These are phyloP conservation scores for Pelecanus crispus DNA, from an alignment of 2,113 vertebrate genomes.

Conservation along the genomic window DNA sequence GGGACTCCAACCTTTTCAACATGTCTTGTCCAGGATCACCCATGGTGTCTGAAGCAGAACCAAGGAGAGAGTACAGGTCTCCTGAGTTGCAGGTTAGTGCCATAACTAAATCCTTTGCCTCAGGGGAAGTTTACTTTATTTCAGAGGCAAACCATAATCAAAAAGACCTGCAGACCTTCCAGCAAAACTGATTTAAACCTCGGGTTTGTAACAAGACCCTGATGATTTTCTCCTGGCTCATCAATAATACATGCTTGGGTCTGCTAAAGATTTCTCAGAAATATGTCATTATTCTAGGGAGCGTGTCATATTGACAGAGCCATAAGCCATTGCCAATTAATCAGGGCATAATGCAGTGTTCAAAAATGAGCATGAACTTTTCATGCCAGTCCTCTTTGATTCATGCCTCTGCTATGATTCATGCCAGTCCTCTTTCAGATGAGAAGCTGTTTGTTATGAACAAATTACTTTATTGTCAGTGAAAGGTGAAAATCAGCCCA, in stretches of 20 bases:
- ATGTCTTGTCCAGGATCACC: neutral
- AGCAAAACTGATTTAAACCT: neutral
- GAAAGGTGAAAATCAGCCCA: neutral
- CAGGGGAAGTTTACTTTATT: neutral
- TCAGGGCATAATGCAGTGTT: neutral
- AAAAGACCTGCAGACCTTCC: neutral
- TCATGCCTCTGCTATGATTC: neutral
- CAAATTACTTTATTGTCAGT: neutral
- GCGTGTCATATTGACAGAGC: neutral
- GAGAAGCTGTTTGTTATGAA: neutral
- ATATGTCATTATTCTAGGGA: conserved; percentile 4
- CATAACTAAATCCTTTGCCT: neutral
- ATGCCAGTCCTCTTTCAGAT: neutral
- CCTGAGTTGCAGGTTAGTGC: neutral
- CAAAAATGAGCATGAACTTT: conserved; percentile 9
- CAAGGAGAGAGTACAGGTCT: neutral
- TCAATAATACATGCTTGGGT: neutral
- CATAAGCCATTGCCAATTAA: conserved; percentile 22
- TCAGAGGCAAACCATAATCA: neutral
- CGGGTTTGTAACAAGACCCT: neutral
- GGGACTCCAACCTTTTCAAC: neutral
- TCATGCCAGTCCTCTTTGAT: neutral
- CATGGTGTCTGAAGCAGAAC: neutral
- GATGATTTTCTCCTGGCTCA: neutral
- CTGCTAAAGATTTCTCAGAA: neutral